Base-by-base conservation (phyloP, 2,113 vertebrate species). In the Salvator merianae region DNA sequence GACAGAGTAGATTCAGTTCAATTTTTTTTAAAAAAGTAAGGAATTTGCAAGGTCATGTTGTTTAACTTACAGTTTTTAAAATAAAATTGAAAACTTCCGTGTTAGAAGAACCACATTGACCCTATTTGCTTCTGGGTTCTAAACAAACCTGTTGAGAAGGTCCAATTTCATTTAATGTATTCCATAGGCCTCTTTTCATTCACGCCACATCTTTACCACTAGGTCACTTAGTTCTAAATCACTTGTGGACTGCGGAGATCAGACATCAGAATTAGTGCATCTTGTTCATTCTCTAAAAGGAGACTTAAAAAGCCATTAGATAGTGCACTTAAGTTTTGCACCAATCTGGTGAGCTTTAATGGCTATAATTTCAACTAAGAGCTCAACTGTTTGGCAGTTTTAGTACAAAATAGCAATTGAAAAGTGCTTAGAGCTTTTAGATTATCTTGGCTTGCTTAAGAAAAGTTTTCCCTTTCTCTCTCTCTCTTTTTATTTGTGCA, bases 161-260 rank as follows among this genome's bases (percentile, higher is more conserved):
- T 4, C n/a, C 10, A 47, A 71, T 30, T 63, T 28, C 26, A 36
- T 34, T 20, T 62, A 26, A 5, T 26, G 32, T 77, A 36, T 38
- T 62, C 22, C 36, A 83, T 79, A 50, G 2, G 0, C 12, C 34
- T 2, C 1, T 0, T 26, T 0, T 14, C 32, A 0, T 69, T 82
- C 69, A 9, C 72, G 74, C 47, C 24, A 40, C 7, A 38, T n/a
- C 34, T 30, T 5, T 13, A 1, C 7, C 34, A 40, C n/a, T n/a
- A n/a, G n/a, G n/a, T n/a, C n/a, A n/a, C 32, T 82, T 28, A 28
- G 36, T 40, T 50, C 26, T 47, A 43, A 13, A 28, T 28, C 28
- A 3, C 40, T 74, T 18, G 9, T 20, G 20, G 5, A 13, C 40
- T 30, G 71, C 26, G 26, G 24, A 7, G 24, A 63, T 63, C 18